phyloP scores from a whole-genome alignment of 2,888 invertebrate species.

The Linhomoeus sp. region DNA sequence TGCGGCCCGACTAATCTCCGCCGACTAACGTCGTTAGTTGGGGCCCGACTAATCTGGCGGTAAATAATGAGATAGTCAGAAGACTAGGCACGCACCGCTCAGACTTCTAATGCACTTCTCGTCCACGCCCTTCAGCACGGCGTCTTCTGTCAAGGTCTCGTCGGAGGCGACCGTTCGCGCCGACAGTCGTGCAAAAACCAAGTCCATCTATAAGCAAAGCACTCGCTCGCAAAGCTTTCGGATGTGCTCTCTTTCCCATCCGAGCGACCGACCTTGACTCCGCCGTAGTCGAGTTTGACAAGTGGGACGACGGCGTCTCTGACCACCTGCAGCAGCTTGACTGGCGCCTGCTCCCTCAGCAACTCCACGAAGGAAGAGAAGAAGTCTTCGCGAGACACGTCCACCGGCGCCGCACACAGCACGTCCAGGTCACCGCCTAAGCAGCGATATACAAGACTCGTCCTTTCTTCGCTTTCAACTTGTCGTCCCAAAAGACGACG shows the following conservation, averaged over 20 bases:
- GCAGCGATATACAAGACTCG: neutral
- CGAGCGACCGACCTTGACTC: conserved; percentile 82
- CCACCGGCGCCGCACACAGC: conserved; percentile 84
- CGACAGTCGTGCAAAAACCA: conserved; percentile 82
- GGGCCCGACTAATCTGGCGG: too few relatives aligned
- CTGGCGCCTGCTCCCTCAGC: conserved; percentile 50
- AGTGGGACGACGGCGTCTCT: conserved; percentile 98
- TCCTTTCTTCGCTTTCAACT: neutral
- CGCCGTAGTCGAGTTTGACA: conserved; percentile 95
- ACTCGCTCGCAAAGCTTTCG: too few relatives aligned
- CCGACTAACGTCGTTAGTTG: too few relatives aligned
- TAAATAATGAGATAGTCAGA: too few relatives aligned
- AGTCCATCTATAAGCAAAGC: conserved; percentile 44
- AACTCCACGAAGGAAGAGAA: conserved; percentile 83
- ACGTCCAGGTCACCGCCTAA: conserved; percentile 93
- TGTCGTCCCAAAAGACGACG: neutral
- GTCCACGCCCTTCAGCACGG: conserved; percentile 80
- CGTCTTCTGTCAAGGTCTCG: conserved; percentile 69
- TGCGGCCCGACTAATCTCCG: too few relatives aligned
- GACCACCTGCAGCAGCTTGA: conserved; percentile 46
- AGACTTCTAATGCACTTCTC: conserved; percentile 85
- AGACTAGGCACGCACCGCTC: too few relatives aligned
- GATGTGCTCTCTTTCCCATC: too few relatives aligned
- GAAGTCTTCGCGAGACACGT: conserved; percentile 78
- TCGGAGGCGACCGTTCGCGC: conserved; percentile 73